Conservation (phyloP, 2,113 vertebrate genomes). For the Tychaedon coryphoeus region DNA sequence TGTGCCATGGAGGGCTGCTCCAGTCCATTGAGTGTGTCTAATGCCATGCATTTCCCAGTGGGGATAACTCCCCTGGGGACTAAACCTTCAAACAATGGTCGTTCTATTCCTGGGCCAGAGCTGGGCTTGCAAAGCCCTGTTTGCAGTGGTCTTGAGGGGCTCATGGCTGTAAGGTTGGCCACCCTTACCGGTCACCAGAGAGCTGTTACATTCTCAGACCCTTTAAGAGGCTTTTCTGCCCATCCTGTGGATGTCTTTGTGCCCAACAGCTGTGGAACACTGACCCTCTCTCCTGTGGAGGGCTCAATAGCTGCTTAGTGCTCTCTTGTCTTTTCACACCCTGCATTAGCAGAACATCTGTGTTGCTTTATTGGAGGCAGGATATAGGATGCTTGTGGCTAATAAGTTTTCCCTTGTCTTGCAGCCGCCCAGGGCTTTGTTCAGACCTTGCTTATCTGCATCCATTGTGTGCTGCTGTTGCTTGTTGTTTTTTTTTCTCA, state of each 20-base stretch:
- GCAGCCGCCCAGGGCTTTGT: slow-evolving; percentile 16
- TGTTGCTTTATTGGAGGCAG: slow-evolving; percentile 2
- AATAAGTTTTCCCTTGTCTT: slow-evolving; percentile 47
- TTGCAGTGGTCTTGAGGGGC: background rate
- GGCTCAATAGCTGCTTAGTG: background rate
- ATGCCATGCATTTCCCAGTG: rapidly evolving
- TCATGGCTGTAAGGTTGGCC: rapidly evolving
- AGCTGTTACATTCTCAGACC: background rate
- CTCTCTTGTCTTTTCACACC: background rate
- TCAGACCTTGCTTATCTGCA: slow-evolving; percentile 39
- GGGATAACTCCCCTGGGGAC: background rate
- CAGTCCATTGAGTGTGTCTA: too few relatives aligned
- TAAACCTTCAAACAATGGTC: background rate
- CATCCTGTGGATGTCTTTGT: background rate
- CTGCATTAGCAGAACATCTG: slow-evolving; percentile 36
- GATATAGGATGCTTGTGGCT: slow-evolving; percentile 41
- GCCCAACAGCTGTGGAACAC: background rate
- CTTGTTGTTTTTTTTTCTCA: background rate
- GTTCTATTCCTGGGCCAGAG: background rate
- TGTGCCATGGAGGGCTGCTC: background rate
- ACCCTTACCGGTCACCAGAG: background rate
- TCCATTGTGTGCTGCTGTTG: slow-evolving; percentile 14
- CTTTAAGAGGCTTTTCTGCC: background rate
- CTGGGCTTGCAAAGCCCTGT: background rate
- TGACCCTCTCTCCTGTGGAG: background rate